phyloP scores from a whole-genome alignment of 2,113 vertebrate species.

The Eulemur macaco region DNA sequence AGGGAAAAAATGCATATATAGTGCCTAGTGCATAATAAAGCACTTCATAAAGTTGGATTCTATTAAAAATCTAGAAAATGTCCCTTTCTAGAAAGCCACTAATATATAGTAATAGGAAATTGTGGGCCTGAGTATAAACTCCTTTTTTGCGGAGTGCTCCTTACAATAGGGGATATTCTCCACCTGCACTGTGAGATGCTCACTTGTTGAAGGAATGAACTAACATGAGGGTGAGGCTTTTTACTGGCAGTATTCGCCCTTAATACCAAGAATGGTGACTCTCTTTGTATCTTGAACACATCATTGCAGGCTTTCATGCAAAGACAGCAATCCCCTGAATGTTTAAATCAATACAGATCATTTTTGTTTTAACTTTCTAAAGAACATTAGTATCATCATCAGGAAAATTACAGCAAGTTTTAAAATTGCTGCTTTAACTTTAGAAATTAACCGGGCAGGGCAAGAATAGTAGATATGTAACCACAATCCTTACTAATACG shows the following conservation, averaged over 20 bases:
- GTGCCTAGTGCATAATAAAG: background rate
- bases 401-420: background rate
- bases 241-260: background rate
- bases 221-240: rapidly evolving
- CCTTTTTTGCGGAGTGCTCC: background rate
- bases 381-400: background rate
- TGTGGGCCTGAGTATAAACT: background rate
- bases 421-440: background rate
- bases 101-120: background rate
- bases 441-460: background rate
- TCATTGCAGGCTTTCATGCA: background rate
- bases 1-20: background rate
- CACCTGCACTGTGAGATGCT: too few relatives aligned
- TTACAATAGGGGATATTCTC: background rate
- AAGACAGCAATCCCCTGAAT: background rate
- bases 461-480: background rate
- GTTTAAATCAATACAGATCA: background rate
- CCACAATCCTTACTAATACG: too few relatives aligned
- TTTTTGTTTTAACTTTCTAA: background rate
- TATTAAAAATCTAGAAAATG: background rate
- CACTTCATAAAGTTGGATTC: background rate
- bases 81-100: background rate
- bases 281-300: too few relatives aligned
- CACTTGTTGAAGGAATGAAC: background rate
- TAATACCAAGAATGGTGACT: background rate